A percentile compares a stretch with the other conserved stretches of the same genome.
These are phyloP conservation scores for Coracopsis vasa DNA, from an alignment of 2,113 vertebrate genomes.

Conservation along the genomic window DNA sequence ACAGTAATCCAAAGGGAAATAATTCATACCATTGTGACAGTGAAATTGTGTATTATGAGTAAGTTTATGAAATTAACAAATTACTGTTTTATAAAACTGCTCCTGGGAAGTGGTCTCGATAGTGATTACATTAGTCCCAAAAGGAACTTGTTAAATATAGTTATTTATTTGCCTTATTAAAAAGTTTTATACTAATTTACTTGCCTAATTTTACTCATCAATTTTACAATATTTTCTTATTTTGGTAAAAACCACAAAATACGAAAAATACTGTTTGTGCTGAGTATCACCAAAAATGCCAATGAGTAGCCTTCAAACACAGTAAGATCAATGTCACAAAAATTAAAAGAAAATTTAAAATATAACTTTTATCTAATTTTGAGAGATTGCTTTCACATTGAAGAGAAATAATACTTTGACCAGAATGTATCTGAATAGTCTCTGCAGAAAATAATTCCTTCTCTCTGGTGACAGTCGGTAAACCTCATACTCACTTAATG, in stretches of 20 bases:
- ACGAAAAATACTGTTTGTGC: neutral
- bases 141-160: neutral
- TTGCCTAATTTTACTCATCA: neutral
- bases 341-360: neutral
- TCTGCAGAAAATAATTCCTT: slow-evolving; percentile 30
- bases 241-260: neutral
- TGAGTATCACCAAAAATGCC: neutral
- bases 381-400: neutral
- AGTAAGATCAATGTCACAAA: neutral
- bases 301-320: neutral
- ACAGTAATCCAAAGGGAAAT: neutral
- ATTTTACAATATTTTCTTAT: neutral
- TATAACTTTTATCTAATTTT: neutral
- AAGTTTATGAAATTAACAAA: neutral
- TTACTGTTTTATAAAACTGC: neutral
- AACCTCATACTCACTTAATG: slow-evolving; percentile 53
- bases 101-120: neutral
- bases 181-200: neutral
- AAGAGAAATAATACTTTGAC: neutral
- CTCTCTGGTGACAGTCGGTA: neutral
- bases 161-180: neutral
- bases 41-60: neutral
- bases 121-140: neutral
- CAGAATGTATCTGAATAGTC: slow-evolving; percentile 4
- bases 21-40: neutral